These are phyloP conservation scores for Aphidius gifuensis DNA, from an alignment of 1,140 invertebrate genomes.

Conservation along the genomic window DNA sequence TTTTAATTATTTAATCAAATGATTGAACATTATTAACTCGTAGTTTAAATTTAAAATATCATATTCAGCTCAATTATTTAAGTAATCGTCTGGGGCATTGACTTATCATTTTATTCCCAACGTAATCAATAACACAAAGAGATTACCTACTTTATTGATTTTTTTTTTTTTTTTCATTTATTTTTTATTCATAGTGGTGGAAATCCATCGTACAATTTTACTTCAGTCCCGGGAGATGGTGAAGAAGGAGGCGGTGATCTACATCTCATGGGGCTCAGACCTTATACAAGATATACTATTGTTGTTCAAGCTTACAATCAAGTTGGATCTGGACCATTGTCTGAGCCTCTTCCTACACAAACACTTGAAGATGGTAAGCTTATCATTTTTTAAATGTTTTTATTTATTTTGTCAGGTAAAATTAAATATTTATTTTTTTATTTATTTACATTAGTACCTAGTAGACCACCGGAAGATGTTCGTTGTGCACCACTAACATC, in stretches of 20 bases:
- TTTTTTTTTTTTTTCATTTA: background rate
- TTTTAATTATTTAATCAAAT: too few relatives aligned
- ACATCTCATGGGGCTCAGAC: slow-evolving; percentile 64
- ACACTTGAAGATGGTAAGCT: slow-evolving; percentile 78
- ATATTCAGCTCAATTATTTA: too few relatives aligned
- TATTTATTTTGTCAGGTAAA: too few relatives aligned
- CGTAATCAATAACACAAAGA: too few relatives aligned
- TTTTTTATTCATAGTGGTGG: slow-evolving; percentile 42
- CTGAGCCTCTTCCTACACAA: slow-evolving; percentile 69
- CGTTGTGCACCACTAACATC: slow-evolving; percentile 70
- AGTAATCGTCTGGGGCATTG: too few relatives aligned
- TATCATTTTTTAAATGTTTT: too few relatives aligned
- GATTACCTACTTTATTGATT: background rate
- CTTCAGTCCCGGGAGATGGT: slow-evolving; percentile 65
- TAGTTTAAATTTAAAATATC: too few relatives aligned
- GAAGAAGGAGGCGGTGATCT: slow-evolving; percentile 67
- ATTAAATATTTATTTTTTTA: background rate
- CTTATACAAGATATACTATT: slow-evolving; percentile 76
- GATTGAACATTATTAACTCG: too few relatives aligned
- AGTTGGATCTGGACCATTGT: slow-evolving; percentile 76
- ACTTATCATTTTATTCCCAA: too few relatives aligned
- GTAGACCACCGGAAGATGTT: slow-evolving; percentile 69
- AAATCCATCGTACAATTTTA: slow-evolving; percentile 63
- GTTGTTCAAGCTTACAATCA: slow-evolving; percentile 85
- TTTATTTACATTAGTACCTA: slow-evolving; percentile 61